Conservation (phyloP, 2,113 vertebrate genomes). For the Apodemus speciosus region DNA sequence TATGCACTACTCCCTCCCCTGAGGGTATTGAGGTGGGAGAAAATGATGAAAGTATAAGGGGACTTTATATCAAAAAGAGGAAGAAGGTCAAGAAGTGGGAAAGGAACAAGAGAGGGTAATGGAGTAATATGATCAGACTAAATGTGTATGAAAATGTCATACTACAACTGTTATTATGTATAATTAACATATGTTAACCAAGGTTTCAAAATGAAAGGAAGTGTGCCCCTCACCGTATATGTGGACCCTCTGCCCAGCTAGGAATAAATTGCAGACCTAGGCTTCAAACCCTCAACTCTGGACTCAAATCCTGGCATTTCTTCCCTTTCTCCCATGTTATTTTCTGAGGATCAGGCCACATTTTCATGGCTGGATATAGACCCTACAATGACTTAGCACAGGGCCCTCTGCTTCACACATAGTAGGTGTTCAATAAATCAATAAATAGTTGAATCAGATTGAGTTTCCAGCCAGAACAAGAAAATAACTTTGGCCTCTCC, state of each 20-base stretch:
- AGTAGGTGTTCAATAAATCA: constrained; percentile 70
- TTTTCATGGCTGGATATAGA: neutral
- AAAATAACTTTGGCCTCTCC: constrained; percentile 43
- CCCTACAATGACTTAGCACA: neutral
- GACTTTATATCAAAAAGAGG: neutral
- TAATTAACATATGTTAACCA: neutral
- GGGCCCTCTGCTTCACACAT: constrained; percentile 7
- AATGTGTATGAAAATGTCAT: neutral
- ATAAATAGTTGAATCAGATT: constrained; percentile 35
- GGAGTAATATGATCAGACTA: neutral
- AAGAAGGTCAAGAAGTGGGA: neutral
- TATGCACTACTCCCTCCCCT: neutral
- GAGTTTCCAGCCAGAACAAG: constrained; percentile 36
- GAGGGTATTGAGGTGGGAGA: neutral
- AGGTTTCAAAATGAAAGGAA: neutral
- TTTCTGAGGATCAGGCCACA: neutral
- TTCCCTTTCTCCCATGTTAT: neutral
- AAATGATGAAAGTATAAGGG: too few relatives aligned
- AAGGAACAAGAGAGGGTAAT: too few relatives aligned
- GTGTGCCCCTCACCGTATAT: too few relatives aligned
- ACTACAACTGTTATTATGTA: neutral
- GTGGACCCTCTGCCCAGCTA: too few relatives aligned
- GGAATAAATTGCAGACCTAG: neutral
- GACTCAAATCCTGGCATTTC: neutral
- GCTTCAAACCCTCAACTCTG: neutral